Conservation (phyloP, 2,888 invertebrate species). For the Hemithea aestivaria region DNA sequence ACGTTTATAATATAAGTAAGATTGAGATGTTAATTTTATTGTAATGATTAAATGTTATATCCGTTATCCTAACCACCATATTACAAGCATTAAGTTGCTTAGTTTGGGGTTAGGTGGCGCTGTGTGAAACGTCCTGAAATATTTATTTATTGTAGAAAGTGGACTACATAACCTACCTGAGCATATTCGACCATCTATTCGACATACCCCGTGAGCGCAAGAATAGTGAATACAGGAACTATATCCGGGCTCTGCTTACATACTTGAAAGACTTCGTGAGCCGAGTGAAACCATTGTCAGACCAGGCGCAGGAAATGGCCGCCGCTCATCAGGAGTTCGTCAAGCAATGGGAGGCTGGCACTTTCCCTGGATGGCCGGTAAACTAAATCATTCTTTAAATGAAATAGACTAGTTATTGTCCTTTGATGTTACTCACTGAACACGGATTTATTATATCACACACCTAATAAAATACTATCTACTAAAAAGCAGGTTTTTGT, state of each 20-base stretch:
- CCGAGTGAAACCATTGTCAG: slow-evolving; percentile 91
- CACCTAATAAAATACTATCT: no score
- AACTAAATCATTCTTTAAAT: slow-evolving; percentile 31
- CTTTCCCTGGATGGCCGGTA: slow-evolving; percentile 96
- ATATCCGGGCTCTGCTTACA: slow-evolving; percentile 89
- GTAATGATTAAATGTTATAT: no score
- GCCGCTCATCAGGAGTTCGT: slow-evolving; percentile 89
- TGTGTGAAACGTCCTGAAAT: no score
- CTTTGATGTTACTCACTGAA: no score
- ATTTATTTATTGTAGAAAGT: slow-evolving; percentile 80
- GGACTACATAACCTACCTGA: slow-evolving; percentile 97
- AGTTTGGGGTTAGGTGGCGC: no score
- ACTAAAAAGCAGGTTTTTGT: no score
- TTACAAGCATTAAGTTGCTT: no score
- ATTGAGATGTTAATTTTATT: no score
- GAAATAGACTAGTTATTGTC: background rate
- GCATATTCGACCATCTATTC: slow-evolving; percentile 95
- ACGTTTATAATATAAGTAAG: no score
- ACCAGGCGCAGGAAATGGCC: slow-evolving; percentile 88
- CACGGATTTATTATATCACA: no score
- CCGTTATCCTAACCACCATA: no score
- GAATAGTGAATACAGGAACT: slow-evolving; percentile 92
- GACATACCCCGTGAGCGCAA: slow-evolving; percentile 96
- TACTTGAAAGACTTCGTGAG: slow-evolving; percentile 91
- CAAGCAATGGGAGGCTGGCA: slow-evolving; percentile 91